Conservation (phyloP, 2,797 vertebrate genomes). For the Tapera naevia region DNA sequence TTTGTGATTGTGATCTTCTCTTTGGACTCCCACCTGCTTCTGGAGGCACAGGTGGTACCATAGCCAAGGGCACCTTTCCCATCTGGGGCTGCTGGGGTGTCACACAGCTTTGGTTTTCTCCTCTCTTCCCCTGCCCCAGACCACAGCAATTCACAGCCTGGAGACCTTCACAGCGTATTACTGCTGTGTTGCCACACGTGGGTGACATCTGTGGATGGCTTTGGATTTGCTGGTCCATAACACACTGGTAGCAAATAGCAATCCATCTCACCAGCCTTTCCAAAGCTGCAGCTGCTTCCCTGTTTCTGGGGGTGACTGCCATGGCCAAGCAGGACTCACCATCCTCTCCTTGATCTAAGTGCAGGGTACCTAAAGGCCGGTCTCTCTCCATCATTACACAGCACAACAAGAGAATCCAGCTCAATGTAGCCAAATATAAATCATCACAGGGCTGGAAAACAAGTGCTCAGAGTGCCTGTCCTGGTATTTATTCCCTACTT, state of each 20-base stretch:
- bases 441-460: background rate
- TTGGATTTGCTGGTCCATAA: background rate
- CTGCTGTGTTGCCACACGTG: background rate
- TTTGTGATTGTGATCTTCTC: background rate
- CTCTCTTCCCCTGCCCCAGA: background rate
- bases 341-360: background rate
- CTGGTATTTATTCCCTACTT: background rate
- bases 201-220: background rate
- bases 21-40: constrained; percentile 39
- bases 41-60: background rate
- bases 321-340: background rate
- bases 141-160: background rate
- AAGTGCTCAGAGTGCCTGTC: background rate
- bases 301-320: background rate
- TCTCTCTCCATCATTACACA: background rate
- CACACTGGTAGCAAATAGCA: background rate
- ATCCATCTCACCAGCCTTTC: rapidly evolving
- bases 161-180: background rate
- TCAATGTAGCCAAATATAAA: background rate
- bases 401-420: background rate
- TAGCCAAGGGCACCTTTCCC: background rate
- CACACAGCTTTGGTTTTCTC: background rate
- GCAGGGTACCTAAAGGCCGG: background rate
- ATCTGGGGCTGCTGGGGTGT: background rate
- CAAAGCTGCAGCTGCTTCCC: background rate